Evolutionary conservation across 2,888 invertebrate species (phyloP), one percentile per base, ranked within the genome.

Genomic region (Boloria euphrosyne): DNA sequence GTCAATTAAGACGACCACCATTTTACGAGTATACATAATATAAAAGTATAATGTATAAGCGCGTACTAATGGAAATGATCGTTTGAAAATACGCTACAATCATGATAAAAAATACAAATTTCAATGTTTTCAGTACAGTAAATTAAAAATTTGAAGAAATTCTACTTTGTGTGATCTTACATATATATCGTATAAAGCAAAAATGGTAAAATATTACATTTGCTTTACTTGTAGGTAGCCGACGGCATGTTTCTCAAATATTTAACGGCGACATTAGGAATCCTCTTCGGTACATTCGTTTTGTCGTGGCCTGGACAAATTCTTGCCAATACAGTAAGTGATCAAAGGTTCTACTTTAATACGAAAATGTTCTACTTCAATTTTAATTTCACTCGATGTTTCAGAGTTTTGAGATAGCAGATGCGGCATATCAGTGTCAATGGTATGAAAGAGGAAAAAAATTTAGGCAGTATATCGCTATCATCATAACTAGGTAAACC

Each of bases 351-450:
- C 31, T 27, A 27, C 27, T 27, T 27, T 6, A 27, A 27, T 6
- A 31, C 6, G 6, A 31, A 31, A 7, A 7, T 31, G 10, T 7
- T 31, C 7, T 7, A 31, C 2, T 7, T 7, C 0, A 6, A 27
- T 31, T 7, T 31, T 7, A 7, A 18, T n/a, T 22, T 46, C 16
- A 18, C 4, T 50, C 17, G 31, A 31, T 31, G 31, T 55, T 55
- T 43, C 7, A 55, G 55, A 55, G 55, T 46, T 6, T 55, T n/a
- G 55, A 55, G 7, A 55, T 55, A 55, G 55, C 55, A 55, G 44
- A 55, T 46, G 22, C 55, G 10, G 55, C 44, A 44, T 55, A 55
- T 22, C 44, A 55, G n/a, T 55, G 55, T 22, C 55, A 22, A 7
- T 55, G 55, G 55, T 55, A 43, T 18, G 44, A 55, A 4, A 22